Percentiles rank a stretch among this genome's conserved stretches.
Evolutionary conservation across 2,113 vertebrate species (phyloP).

Genomic region (Stegostoma tigrinum): DNA sequence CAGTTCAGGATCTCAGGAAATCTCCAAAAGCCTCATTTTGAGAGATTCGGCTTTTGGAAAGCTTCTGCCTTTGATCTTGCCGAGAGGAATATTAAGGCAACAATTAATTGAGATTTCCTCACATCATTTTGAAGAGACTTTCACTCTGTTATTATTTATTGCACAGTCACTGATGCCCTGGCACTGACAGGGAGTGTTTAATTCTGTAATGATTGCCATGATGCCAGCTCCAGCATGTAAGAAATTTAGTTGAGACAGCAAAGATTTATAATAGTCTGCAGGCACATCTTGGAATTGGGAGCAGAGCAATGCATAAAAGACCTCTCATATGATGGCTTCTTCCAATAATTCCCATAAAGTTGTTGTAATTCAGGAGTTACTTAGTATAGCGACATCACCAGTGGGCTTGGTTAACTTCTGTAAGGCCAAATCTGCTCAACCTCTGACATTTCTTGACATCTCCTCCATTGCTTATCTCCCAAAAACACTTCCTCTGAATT

Average conservation of each 20-base stretch:
- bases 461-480: neutral
- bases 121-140: neutral
- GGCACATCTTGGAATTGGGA: neutral
- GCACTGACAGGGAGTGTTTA: neutral
- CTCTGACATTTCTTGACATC: neutral
- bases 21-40: neutral
- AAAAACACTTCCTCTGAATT: neutral
- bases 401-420: neutral
- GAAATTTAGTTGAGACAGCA: neutral
- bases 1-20: neutral
- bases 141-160: neutral
- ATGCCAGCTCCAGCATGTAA: neutral
- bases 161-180: neutral
- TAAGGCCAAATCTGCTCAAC: neutral
- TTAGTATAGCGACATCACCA: neutral
- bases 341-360: neutral
- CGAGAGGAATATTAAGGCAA: neutral
- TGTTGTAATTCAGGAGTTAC: neutral
- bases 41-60: neutral
- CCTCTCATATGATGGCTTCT: neutral
- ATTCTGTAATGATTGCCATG: neutral
- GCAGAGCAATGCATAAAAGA: neutral
- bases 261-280: neutral
- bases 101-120: neutral
- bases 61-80: neutral